Evolutionary conservation across 2,113 vertebrate species (phyloP).

Genomic region (Catharus minimus): DNA sequence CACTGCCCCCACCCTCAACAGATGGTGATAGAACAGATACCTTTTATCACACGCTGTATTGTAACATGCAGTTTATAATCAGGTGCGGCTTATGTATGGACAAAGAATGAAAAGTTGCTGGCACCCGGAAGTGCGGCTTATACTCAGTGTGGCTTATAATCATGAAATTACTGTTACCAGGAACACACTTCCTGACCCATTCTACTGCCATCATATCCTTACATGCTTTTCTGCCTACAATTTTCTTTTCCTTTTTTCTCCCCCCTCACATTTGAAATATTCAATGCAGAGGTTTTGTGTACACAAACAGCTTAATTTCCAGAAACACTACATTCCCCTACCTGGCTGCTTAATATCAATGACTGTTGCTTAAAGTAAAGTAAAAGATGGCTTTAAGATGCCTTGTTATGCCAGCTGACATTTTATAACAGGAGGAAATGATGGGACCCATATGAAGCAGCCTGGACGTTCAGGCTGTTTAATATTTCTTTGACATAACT

Average conservation of each 20-base stretch:
- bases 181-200: not conserved
- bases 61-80: too few species aligned
- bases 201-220: not conserved
- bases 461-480: not conserved
- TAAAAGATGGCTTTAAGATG: constrained; percentile 31
- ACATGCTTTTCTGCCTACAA: not conserved
- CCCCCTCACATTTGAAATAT: not conserved
- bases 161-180: not conserved
- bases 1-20: too few species aligned
- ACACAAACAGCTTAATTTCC: not conserved
- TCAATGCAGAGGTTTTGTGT: not conserved
- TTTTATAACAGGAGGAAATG: constrained; percentile 2
- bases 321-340: not conserved
- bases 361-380: constrained; percentile 6
- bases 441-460: not conserved
- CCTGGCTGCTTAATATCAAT: constrained; percentile 4
- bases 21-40: too few species aligned
- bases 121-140: too few species aligned
- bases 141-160: too few species aligned
- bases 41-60: too few species aligned
- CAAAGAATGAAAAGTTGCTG: too few species aligned
- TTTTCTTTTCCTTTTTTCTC: accelerated
- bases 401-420: constrained; percentile 22
- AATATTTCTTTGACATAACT: not conserved
- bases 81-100: too few species aligned